Base-by-base conservation (phyloP, 2,888 invertebrate species). In the Torymus auratus region DNA sequence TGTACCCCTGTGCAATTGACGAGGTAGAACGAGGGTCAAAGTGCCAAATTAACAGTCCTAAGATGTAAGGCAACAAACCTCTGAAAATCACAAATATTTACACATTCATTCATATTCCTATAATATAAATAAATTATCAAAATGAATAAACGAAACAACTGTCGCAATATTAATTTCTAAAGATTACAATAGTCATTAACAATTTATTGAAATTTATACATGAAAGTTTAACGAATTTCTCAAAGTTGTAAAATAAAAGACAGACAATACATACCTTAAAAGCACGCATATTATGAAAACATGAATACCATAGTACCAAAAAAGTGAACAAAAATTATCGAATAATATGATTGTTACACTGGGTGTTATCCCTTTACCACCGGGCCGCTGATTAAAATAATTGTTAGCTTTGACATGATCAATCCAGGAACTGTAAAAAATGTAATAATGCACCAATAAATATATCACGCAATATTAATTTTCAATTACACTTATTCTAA, bases 31-130 rank as follows among this genome's bases (percentile, higher is more conserved):
- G 91, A 14, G 92, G 92, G 83, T 93, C 92, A 88, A 94, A 94
- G 87, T 94, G 94, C 86, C 91, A 92, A 84, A 95, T 94, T 82
- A 94, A 92, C 86, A 93, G 91, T 7, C 94, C 93, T 88, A 95
- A 87, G 14, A 93, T 91, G 82, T 92, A 93, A 0, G 94, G 94
- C 86, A 94, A 92, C 61, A 93, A 85, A 72, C 94, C 93, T 92
- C 95, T 95, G 91, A 83, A 92, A 92, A 81, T 23, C 12, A 28
- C 0, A 61, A 52, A 28, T 5, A 28, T 28, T 28, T 2, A 28
- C 28, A 28, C 7, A 28, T 28, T 5, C 28, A 28, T 28, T 28
- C 3, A 28, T 28, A 28, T 28, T 28, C 7, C 28, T 28, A 2
- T 5, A 28, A 28, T 28, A 2, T 4, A 28, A 28, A 28, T 3